These are phyloP conservation scores for Pseudoatta argentina DNA, from an alignment of 1,140 invertebrate genomes.

Conservation along the genomic window DNA sequence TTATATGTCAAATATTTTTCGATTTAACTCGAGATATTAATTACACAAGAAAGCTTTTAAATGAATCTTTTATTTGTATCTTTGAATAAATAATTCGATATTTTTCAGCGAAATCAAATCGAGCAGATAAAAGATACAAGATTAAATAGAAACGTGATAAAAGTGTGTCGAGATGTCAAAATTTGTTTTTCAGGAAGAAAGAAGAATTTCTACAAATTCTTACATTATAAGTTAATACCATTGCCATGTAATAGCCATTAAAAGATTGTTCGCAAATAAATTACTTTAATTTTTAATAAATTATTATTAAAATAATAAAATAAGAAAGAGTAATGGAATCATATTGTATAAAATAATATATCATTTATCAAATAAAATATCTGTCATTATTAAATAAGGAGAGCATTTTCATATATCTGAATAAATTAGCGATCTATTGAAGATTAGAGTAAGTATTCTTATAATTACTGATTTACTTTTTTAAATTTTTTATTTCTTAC, in stretches of 20 bases:
- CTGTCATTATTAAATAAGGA: not conserved
- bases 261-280: not conserved
- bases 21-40: not conserved
- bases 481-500: not conserved
- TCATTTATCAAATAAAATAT: not conserved
- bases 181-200: slow-evolving; percentile 3
- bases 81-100: slow-evolving; percentile 10
- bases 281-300: not conserved
- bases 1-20: slow-evolving; percentile 8
- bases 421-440: slow-evolving; percentile 16
- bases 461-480: slow-evolving; percentile 9
- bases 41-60: not conserved
- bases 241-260: not conserved
- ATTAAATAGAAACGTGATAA: slow-evolving; percentile 19
- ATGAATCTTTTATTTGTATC: not conserved
- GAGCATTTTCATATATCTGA: slow-evolving; percentile 3
- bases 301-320: not conserved
- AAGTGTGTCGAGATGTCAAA: not conserved
- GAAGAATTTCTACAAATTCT: slow-evolving; percentile 14
- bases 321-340: not conserved
- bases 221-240: not conserved
- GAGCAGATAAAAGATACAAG: not conserved
- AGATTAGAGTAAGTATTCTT: not conserved
- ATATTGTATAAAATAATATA: not conserved
- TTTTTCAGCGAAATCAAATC: not conserved